phyloP scores from a whole-genome alignment of 2,113 vertebrate species.

The Candoia aspera region DNA sequence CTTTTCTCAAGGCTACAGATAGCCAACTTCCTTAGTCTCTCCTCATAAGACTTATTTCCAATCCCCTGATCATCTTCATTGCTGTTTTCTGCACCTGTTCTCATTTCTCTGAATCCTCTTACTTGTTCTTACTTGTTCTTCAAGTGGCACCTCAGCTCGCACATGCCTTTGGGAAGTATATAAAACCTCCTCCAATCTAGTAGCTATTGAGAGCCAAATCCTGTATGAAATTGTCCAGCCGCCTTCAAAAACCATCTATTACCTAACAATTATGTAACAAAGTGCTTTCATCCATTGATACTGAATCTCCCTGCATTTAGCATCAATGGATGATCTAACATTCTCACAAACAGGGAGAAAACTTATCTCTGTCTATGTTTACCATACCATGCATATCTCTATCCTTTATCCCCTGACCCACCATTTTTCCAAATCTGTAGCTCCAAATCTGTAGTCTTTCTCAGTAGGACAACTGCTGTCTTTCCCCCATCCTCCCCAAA shows the following conservation, averaged over 20 bases:
- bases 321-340: background rate
- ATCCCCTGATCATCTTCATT: background rate
- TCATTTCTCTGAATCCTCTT: background rate
- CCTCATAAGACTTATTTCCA: background rate
- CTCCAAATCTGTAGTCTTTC: no score
- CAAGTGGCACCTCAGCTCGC: background rate
- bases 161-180: background rate
- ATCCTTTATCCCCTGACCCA: no score
- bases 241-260: background rate
- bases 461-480: no score
- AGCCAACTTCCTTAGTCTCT: background rate
- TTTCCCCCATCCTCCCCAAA: no score
- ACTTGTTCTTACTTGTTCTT: background rate
- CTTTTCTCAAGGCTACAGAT: background rate
- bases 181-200: background rate
- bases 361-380: background rate
- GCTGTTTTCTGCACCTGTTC: background rate
- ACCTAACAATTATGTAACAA: background rate
- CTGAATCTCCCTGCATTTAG: background rate
- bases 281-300: background rate
- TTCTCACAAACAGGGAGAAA: background rate
- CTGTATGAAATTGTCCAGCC: background rate
- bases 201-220: no score
- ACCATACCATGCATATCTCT: no score
- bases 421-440: no score